Conservation (phyloP, 1,140 invertebrate species). For the Micrasema minimum region DNA sequence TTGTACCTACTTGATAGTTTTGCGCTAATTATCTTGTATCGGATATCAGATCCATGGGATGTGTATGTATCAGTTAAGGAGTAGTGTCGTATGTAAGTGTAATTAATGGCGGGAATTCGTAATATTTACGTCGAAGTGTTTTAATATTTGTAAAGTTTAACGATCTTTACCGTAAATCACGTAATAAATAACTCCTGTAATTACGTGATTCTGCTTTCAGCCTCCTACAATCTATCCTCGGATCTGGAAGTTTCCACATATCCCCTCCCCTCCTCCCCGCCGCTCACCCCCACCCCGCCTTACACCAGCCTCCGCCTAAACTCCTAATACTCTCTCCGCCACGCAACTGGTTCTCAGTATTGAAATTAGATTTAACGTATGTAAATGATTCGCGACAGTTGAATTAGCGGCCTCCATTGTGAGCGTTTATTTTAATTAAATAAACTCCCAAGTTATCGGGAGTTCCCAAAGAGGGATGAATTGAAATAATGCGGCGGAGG, state of each 20-base stretch:
- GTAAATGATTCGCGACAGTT: constrained; percentile 37
- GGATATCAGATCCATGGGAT: too few species aligned
- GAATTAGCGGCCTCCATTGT: constrained; percentile 35
- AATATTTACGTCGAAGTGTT: constrained; percentile 36
- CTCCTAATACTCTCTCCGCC: neutral
- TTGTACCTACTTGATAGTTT: too few species aligned
- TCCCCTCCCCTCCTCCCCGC: neutral
- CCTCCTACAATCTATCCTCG: constrained; percentile 28
- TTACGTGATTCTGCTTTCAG: constrained; percentile 35
- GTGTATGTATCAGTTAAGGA: too few species aligned
- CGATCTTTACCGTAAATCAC: constrained; percentile 33
- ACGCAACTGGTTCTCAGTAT: constrained; percentile 26
- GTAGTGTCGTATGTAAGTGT: neutral
- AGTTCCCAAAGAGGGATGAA: constrained; percentile 5
- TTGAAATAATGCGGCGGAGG: constrained; percentile 24
- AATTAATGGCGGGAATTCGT: constrained; percentile 28
- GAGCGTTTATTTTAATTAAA: constrained; percentile 37
- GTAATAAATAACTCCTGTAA: constrained; percentile 33
- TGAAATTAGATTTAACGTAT: constrained; percentile 35
- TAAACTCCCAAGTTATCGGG: constrained; percentile 24
- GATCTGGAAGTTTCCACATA: constrained; percentile 29
- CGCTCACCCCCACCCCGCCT: neutral
- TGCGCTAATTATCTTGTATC: too few species aligned
- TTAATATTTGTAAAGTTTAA: constrained; percentile 33
- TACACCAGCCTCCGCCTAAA: neutral